Evolutionary conservation across 2,113 vertebrate genomes (phyloP).

Genomic region (Thamnophis sirtalis): DNA sequence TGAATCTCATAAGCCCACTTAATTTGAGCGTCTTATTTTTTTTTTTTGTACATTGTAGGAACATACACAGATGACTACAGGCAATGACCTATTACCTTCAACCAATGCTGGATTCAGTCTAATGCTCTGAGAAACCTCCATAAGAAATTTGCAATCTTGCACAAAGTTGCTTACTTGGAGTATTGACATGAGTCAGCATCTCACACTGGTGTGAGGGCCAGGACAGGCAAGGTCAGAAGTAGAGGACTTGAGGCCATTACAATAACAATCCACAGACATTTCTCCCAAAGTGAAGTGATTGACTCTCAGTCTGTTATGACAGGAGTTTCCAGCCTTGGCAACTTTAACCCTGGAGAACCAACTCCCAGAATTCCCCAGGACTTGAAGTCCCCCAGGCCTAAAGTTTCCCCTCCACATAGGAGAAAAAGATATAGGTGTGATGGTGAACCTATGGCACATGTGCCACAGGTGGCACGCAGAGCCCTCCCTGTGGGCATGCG

Average conservation of each 20-base stretch:
- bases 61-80: not conserved
- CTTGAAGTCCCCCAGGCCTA: too few relatives aligned
- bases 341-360: too few relatives aligned
- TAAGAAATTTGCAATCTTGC: not conserved
- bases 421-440: not conserved
- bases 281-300: not conserved
- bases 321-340: not conserved
- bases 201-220: not conserved
- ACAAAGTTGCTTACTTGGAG: not conserved
- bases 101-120: constrained; percentile 7
- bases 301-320: not conserved
- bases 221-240: not conserved
- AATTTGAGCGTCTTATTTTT: constrained; percentile 14
- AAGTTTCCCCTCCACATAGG: not conserved
- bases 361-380: too few relatives aligned
- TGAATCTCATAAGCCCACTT: constrained; percentile 45
- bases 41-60: constrained; percentile 29
- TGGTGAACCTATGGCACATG: too few relatives aligned
- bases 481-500: too few relatives aligned
- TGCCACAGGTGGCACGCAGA: too few relatives aligned
- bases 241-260: not conserved
- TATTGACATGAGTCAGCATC: not conserved
- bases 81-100: not conserved
- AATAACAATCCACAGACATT: not conserved
- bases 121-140: not conserved